Conservation (phyloP, 2,797 vertebrate species). For the Oreochromis grahami region DNA sequence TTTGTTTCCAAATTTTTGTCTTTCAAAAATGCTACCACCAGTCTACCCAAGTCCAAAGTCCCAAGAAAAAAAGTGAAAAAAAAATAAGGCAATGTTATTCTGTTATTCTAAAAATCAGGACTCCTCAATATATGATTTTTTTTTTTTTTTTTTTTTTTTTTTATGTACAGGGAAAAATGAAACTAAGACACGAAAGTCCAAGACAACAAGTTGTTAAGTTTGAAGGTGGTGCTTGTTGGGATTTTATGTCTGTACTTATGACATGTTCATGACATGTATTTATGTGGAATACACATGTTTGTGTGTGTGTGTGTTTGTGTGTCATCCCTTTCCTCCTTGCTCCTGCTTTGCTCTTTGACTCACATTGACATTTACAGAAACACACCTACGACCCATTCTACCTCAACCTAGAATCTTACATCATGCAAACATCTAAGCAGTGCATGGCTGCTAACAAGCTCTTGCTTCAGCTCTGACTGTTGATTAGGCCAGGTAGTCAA, state of each 20-base stretch:
- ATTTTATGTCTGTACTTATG: neutral
- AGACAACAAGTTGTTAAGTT: neutral
- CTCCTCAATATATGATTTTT: neutral
- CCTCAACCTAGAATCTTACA: neutral
- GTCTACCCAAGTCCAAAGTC: neutral
- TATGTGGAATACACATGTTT: neutral
- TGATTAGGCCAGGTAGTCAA: slow-evolving; percentile 64
- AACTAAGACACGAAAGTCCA: neutral
- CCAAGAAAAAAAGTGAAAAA: neutral
- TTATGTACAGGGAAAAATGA: neutral
- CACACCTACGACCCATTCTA: neutral
- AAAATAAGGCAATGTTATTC: neutral
- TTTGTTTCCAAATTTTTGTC: neutral
- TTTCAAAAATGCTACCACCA: neutral
- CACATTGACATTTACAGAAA: slow-evolving; percentile 21
- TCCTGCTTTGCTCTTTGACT: neutral
- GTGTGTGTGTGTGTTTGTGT: neutral
- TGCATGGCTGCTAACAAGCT: slow-evolving; percentile 60
- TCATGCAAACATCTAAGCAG: slow-evolving; percentile 43
- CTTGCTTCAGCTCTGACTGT: slow-evolving; percentile 29
- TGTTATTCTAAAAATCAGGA: neutral
- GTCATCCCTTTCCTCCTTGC: neutral
- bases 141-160: neutral
- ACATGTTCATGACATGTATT: neutral
- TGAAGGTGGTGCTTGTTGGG: neutral